phyloP scores from a whole-genome alignment of 2,888 invertebrate species.

The Therioaphis trifolii region DNA sequence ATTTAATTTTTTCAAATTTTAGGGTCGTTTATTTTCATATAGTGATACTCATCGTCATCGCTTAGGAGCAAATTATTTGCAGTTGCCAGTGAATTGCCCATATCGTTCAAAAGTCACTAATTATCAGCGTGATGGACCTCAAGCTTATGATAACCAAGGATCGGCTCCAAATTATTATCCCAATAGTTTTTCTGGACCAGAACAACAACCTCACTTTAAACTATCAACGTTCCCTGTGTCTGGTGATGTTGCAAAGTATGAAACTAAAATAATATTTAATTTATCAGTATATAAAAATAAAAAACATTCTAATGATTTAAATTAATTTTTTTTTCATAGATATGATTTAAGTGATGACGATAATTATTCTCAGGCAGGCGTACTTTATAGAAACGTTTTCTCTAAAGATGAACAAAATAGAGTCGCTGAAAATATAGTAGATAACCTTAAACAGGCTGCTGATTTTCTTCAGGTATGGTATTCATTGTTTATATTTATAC shows the following conservation, averaged over 20 bases:
- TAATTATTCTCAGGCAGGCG: conserved; percentile 86
- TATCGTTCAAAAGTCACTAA: conserved; percentile 74
- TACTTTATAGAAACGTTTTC: conserved; percentile 85
- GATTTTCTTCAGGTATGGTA: conserved; percentile 80
- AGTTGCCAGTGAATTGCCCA: conserved; percentile 96
- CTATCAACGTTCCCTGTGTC: conserved; percentile 73
- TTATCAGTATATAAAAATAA: too few species aligned
- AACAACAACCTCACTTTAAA: conserved; percentile 76
- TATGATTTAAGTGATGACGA: conserved; percentile 88
- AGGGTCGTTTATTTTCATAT: conserved; percentile 88
- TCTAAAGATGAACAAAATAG: conserved; percentile 79
- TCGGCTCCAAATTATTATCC: conserved; percentile 96
- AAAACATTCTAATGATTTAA: too few species aligned
- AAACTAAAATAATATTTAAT: conserved; percentile 15
- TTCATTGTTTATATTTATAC: neutral
- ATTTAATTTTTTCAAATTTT: conserved; percentile 66
- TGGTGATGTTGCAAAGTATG: conserved; percentile 70
- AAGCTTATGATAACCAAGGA: conserved; percentile 82
- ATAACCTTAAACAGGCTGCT: conserved; percentile 81
- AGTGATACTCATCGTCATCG: conserved; percentile 92
- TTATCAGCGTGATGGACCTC: conserved; percentile 91
- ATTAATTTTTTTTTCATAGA: conserved; percentile 68
- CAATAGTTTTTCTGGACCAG: conserved; percentile 93
- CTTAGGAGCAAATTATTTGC: conserved; percentile 90
- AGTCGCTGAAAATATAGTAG: conserved; percentile 83